A percentile compares a stretch with the other conserved stretches of the same genome.
phyloP scores from a whole-genome alignment of 1,140 invertebrate genomes.

The Idris sp. region DNA sequence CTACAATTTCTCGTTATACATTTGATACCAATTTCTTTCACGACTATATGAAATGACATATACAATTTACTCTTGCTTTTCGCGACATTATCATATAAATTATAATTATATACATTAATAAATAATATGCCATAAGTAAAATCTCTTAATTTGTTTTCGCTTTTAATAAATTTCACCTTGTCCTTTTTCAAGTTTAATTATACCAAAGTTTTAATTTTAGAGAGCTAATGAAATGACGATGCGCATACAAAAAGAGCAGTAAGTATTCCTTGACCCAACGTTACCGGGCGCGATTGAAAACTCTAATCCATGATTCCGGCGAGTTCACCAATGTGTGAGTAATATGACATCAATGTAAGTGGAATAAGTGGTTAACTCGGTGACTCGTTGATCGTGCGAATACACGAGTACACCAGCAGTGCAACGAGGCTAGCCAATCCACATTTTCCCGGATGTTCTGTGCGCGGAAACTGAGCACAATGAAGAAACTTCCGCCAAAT shows the following conservation, averaged over 20 bases:
- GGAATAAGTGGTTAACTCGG: constrained; percentile 42
- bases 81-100: constrained; percentile 19
- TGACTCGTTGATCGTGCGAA: constrained; percentile 53
- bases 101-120: constrained; percentile 24
- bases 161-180: neutral
- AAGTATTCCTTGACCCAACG: constrained; percentile 46
- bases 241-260: constrained; percentile 37
- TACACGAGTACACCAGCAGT: constrained; percentile 17
- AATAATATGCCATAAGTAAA: constrained; percentile 49
- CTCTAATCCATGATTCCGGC: constrained; percentile 78
- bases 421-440: constrained; percentile 58
- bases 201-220: constrained; percentile 21
- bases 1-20: constrained; percentile 10
- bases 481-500: constrained; percentile 70
- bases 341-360: constrained; percentile 41
- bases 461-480: constrained; percentile 75
- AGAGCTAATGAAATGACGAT: constrained; percentile 17
- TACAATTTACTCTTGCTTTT: constrained; percentile 20
- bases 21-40: constrained; percentile 37
- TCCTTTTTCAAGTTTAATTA: neutral
- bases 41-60: constrained; percentile 13
- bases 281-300: constrained; percentile 60
- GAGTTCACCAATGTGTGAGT: constrained; percentile 31
- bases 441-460: constrained; percentile 76
- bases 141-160: neutral